Conservation (phyloP, 2,888 invertebrate genomes). For the Athripsodes cinereus region DNA sequence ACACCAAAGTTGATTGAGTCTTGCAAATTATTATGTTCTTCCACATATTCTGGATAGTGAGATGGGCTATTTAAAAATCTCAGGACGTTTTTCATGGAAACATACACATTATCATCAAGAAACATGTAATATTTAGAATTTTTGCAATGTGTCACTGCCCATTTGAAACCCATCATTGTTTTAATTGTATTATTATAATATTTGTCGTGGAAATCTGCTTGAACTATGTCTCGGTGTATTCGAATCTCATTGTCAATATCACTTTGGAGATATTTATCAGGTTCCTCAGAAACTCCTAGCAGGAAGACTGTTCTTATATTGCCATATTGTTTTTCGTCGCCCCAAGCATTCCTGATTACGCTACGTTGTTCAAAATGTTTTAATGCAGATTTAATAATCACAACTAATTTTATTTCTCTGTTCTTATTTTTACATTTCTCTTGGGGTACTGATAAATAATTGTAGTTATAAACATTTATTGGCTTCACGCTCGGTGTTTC, state of each 20-base stretch:
- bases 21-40: too few species aligned
- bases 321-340: slow-evolving; percentile 69
- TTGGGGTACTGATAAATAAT: slow-evolving; percentile 51
- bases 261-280: not conserved
- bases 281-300: slow-evolving; percentile 49
- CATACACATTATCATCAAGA: slow-evolving; percentile 89
- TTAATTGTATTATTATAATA: slow-evolving; percentile 94
- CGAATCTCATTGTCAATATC: slow-evolving; percentile 59
- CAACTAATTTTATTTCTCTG: slow-evolving; percentile 67
- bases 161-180: slow-evolving; percentile 82
- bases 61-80: slow-evolving; percentile 64
- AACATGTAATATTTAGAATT: slow-evolving; percentile 76
- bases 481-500: slow-evolving; percentile 55
- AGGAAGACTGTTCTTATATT: slow-evolving; percentile 74
- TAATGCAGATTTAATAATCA: slow-evolving; percentile 75
- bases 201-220: slow-evolving; percentile 70
- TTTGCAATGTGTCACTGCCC: slow-evolving; percentile 70
- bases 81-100: slow-evolving; percentile 78
- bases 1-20: too few species aligned
- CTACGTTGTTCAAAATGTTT: slow-evolving; percentile 60
- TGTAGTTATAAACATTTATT: slow-evolving; percentile 65
- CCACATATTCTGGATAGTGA: slow-evolving; percentile 59
- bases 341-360: slow-evolving; percentile 79
- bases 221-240: slow-evolving; percentile 70
- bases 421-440: slow-evolving; percentile 45